Base-by-base conservation (phyloP, 2,797 vertebrate species). In the Ctenopoma multispine region DNA sequence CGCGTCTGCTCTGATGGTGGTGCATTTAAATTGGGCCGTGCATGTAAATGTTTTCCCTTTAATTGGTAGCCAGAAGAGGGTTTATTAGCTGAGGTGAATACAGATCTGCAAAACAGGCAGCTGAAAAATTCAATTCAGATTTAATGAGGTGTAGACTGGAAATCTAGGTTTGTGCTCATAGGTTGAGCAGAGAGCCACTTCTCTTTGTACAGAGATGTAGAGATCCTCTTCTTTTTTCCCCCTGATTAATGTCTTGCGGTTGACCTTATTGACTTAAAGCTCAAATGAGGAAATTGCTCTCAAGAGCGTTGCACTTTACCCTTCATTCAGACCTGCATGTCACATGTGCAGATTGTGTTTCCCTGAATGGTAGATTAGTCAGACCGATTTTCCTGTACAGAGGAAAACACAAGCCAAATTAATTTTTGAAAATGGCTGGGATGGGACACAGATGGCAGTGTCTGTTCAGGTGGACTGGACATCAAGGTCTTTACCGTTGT, bases 81-180 rank as follows among this genome's bases (percentile, higher is more conserved):
- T 90, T 91, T 88, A 90, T 92, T 83, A 86, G 82, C 82, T 59
- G 61, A 88, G 87, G 86, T 92, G 91, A 92, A 88, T 90, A 81
- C 84, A 86, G 84, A 91, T 87, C 82, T 86, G 79, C 85, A 76
- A 77, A 63, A 62, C 61, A 31, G 79, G 74, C 84, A 72, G 82
- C 72, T 68, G 72, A 84, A 87, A 88, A 92, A 92, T 90, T 86
- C 87, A 89, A 85, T 93, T 92, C 76, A 65, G 69, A 87, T 92
- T 90, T 93, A 94, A 94, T 93, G 91, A 93, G 90, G 81, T 90
- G 85, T 81, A 68, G 74, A 80, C 58, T 68, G 59, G 71, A 86
- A 79, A 82, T 81, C 75, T 85, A 62, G 41, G 70, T 63, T 83
- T 78, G 46, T 51, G 34, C 69, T 75, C 63, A 57, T 53, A 79